Conservation (phyloP, 2,888 invertebrate species). For the Epistrophe grossulariae region DNA sequence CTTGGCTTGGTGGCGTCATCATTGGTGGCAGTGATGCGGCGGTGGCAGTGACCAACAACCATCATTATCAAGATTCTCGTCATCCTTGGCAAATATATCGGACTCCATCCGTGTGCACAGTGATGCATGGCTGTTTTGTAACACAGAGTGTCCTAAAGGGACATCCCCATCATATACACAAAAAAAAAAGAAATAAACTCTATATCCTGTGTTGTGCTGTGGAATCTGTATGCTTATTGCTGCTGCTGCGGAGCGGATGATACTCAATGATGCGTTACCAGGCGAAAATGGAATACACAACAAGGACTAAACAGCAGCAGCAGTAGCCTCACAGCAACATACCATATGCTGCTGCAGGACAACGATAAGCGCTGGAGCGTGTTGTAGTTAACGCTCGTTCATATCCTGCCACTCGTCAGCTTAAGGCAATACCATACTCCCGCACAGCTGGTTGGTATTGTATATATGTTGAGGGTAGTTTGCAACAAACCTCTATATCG, state of each 20-base stretch:
- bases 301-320: slow-evolving; percentile 33
- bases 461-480: background rate
- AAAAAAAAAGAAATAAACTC: background rate
- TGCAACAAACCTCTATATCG: background rate
- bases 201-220: slow-evolving; percentile 3
- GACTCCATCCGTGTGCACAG: slow-evolving; percentile 45
- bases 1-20: slow-evolving; percentile 41
- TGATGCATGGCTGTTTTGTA: slow-evolving; percentile 56
- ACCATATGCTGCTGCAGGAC: slow-evolving; percentile 64
- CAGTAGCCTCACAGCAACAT: slow-evolving; percentile 31
- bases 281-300: slow-evolving; percentile 60
- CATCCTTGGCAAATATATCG: slow-evolving; percentile 45
- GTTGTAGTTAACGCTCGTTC: slow-evolving; percentile 73
- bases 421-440: slow-evolving; percentile 56
- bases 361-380: slow-evolving; percentile 72
- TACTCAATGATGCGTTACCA: slow-evolving; percentile 73
- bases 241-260: slow-evolving; percentile 47
- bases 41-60: slow-evolving; percentile 50
- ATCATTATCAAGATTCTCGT: slow-evolving; percentile 50
- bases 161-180: background rate
- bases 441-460: slow-evolving; percentile 21
- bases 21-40: slow-evolving; percentile 14
- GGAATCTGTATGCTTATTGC: slow-evolving; percentile 44
- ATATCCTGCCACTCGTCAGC: slow-evolving; percentile 69
- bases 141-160: slow-evolving; percentile 42